These are phyloP conservation scores for Corythornis cristatus DNA, from an alignment of 2,113 vertebrate species.

Conservation along the genomic window DNA sequence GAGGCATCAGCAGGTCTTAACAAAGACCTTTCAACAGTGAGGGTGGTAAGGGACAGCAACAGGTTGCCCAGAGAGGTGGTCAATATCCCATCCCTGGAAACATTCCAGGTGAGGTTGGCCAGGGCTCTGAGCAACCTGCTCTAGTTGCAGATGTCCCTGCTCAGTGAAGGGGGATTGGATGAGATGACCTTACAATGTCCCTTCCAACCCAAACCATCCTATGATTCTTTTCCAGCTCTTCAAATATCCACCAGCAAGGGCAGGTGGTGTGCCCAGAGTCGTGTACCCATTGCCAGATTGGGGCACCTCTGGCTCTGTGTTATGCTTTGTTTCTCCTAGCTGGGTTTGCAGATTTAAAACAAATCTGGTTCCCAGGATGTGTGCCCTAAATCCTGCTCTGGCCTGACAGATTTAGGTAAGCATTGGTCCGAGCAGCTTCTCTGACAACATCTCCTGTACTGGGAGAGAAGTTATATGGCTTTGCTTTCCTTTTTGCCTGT, in stretches of 20 bases:
- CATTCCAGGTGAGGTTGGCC: not conserved
- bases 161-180: not conserved
- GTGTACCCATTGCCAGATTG: not conserved
- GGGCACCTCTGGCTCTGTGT: not conserved
- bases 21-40: not conserved
- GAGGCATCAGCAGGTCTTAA: not conserved
- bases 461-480: constrained; percentile 35
- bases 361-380: not conserved
- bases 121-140: not conserved
- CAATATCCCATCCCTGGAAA: not conserved
- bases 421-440: not conserved
- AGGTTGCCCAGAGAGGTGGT: not conserved
- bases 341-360: not conserved
- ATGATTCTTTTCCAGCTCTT: not conserved
- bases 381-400: not conserved
- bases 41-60: not conserved
- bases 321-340: not conserved
- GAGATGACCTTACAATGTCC: not conserved
- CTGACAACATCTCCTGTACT: not conserved
- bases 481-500: not conserved
- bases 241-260: accelerated
- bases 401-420: not conserved
- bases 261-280: not conserved
- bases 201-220: not conserved
- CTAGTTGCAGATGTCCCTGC: not conserved